Evolutionary conservation across 2,113 vertebrate genomes (phyloP).

Genomic region (Todiramphus saurophagus): DNA sequence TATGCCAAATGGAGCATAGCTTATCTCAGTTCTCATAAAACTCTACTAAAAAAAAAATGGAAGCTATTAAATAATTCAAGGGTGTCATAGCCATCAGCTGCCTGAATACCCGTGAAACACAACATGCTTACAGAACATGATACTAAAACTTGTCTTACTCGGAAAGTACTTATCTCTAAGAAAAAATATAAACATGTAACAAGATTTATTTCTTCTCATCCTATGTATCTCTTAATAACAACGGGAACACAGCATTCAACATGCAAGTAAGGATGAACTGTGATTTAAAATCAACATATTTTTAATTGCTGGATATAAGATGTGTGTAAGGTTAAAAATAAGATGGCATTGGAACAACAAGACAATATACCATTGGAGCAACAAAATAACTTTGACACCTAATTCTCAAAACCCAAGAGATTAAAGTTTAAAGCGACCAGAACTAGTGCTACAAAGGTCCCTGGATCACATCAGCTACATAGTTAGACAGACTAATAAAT

Average conservation of each 20-base stretch:
- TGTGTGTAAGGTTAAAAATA: background rate
- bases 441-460: background rate
- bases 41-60: background rate
- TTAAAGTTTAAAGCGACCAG: background rate
- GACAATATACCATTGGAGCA: background rate
- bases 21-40: slow-evolving; percentile 35
- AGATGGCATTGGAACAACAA: background rate
- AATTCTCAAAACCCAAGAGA: background rate
- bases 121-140: background rate
- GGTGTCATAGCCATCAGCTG: slow-evolving; percentile 35
- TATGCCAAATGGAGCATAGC: background rate
- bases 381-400: background rate
- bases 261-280: background rate
- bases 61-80: slow-evolving; percentile 58
- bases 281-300: background rate
- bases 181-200: background rate
- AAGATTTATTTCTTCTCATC: background rate
- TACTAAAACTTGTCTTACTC: background rate
- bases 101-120: background rate
- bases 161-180: background rate
- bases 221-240: background rate
- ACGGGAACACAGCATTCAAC: background rate
- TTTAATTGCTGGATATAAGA: background rate
- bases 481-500: background rate
- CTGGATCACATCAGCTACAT: background rate